phyloP scores from a whole-genome alignment of 2,888 invertebrate genomes.

The Leucophora obtusa region DNA sequence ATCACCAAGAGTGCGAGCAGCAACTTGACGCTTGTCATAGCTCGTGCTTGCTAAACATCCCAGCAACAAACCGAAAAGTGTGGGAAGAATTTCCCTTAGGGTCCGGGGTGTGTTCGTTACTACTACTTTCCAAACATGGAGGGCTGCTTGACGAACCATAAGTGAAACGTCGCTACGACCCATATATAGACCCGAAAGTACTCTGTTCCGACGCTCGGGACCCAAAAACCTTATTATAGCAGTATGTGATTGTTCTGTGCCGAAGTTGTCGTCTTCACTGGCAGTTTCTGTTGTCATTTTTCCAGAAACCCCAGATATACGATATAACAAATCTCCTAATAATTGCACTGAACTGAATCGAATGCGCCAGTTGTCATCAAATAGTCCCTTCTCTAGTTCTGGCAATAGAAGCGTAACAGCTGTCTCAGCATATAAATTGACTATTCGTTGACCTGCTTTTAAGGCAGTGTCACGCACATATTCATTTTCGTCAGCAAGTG shows the following conservation, averaged over 20 bases:
- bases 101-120: conserved; percentile 99
- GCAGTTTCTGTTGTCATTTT: conserved; percentile 99
- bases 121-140: conserved; percentile 99
- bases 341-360: conserved; percentile 96
- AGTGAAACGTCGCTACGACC: conserved; percentile 97
- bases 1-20: conserved; percentile 97
- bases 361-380: conserved; percentile 99
- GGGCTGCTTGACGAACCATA: conserved; percentile 97
- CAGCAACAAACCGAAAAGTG: conserved; percentile 92
- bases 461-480: conserved; percentile 98
- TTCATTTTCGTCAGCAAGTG: conserved; percentile 98
- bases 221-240: conserved; percentile 94
- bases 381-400: conserved; percentile 94
- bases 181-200: conserved; percentile 97
- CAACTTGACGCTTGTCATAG: conserved; percentile 97
- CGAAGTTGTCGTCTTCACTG: conserved; percentile 99
- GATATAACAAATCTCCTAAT: conserved; percentile 95
- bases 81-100: conserved; percentile 95
- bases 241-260: conserved; percentile 95
- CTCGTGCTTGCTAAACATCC: conserved; percentile 97
- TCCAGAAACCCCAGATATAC: conserved; percentile 97
- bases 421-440: conserved; percentile 96
- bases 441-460: conserved; percentile 97
- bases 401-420: conserved; percentile 95
- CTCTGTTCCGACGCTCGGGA: conserved; percentile 92